Percentiles rank a stretch among this genome's conserved stretches.
These are phyloP conservation scores for Agrilus mali DNA, from an alignment of 2,888 invertebrate genomes.

Conservation along the genomic window DNA sequence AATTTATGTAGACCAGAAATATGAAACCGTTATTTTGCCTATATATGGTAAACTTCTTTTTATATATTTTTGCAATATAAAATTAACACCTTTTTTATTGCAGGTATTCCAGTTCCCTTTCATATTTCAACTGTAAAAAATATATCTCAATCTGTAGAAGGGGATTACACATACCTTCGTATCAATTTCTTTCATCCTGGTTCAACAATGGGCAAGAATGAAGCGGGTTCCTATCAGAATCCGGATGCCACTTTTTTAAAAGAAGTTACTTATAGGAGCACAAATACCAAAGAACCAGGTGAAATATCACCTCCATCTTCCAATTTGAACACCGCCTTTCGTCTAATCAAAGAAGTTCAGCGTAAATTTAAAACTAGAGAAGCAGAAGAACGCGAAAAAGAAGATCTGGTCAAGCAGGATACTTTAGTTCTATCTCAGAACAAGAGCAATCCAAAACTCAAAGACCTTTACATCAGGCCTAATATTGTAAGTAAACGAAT, in stretches of 20 bases:
- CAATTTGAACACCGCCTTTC: constrained; percentile 92
- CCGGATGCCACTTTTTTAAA: constrained; percentile 96
- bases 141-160: constrained; percentile 96
- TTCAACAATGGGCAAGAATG: constrained; percentile 87
- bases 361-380: constrained; percentile 97
- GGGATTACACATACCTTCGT: constrained; percentile 95
- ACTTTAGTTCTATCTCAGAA: constrained; percentile 85
- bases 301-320: constrained; percentile 87
- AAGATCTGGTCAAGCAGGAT: constrained; percentile 97
- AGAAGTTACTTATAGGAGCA: constrained; percentile 97
- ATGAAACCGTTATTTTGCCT: constrained; percentile 96
- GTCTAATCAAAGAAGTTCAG: constrained; percentile 93
- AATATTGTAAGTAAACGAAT: constrained; percentile 96
- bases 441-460: constrained; percentile 94
- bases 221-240: constrained; percentile 81
- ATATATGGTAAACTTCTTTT: constrained; percentile 57
- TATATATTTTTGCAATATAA: no score
- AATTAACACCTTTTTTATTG: no score
- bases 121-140: constrained; percentile 99
- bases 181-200: constrained; percentile 99
- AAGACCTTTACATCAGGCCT: constrained; percentile 96
- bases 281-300: constrained; percentile 95
- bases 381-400: constrained; percentile 96
- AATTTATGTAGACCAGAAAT: constrained; percentile 91
- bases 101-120: constrained; percentile 76